Evolutionary conservation across 2,888 invertebrate genomes (phyloP).

Genomic region (Erynnis tages): DNA sequence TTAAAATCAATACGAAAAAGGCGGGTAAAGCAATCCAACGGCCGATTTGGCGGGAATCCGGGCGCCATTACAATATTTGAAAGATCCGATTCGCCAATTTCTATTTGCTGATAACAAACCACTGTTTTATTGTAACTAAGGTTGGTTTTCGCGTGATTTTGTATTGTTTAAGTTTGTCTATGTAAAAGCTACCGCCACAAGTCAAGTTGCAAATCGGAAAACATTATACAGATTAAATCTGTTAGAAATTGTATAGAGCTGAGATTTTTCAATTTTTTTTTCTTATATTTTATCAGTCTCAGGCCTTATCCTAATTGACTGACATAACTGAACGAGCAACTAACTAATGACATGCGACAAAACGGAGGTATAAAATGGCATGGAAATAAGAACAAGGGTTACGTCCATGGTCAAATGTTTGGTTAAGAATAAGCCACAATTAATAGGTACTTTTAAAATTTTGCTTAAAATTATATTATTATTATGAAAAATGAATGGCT

Average conservation of each 20-base stretch:
- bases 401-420: too few species aligned
- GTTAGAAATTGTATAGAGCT: conserved; percentile 44
- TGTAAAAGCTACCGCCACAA: conserved; percentile 54
- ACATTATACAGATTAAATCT: conserved; percentile 70
- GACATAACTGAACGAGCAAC: too few species aligned
- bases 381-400: too few species aligned
- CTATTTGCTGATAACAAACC: conserved; percentile 13
- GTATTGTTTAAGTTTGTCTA: conserved; percentile 35
- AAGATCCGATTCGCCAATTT: conserved; percentile 44
- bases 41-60: conserved; percentile 59
- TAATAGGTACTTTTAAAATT: too few species aligned
- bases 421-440: too few species aligned
- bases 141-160: conserved; percentile 33
- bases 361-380: too few species aligned
- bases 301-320: too few species aligned
- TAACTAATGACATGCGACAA: too few species aligned
- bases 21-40: conserved; percentile 56
- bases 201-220: conserved; percentile 67
- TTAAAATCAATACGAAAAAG: conserved; percentile 42
- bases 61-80: conserved; percentile 63
- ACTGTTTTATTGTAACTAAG: conserved; percentile 23
- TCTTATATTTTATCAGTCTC: not conserved
- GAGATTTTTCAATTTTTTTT: not conserved
- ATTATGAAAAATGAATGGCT: too few species aligned
- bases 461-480: too few species aligned